A percentile compares a stretch with the other conserved stretches of the same genome.
phyloP scores from a whole-genome alignment of 2,113 vertebrate species.

The Antechinus stuartii region DNA sequence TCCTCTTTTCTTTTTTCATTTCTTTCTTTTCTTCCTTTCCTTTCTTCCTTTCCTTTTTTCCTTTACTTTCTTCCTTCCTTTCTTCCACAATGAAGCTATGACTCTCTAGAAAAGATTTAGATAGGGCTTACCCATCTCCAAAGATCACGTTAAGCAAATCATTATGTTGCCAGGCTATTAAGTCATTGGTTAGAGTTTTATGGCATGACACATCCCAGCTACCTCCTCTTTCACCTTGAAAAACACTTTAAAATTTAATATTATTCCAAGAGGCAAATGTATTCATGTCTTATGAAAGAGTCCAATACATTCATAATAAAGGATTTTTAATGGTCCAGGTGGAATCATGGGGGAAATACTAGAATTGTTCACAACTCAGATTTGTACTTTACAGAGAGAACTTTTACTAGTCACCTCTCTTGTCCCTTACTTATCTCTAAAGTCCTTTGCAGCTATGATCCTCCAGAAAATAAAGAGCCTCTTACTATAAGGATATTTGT shows the following conservation, averaged over 20 bases:
- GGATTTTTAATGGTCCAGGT: conserved; percentile 1
- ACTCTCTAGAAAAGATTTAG: not conserved
- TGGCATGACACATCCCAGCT: not conserved
- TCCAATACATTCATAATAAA: conserved; percentile 24
- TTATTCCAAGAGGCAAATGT: not conserved
- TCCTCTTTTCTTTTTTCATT: not conserved
- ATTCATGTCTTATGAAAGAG: conserved; percentile 43
- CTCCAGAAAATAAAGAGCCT: not conserved
- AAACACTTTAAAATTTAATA: not conserved
- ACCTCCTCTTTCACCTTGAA: not conserved
- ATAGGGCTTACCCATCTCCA: not conserved
- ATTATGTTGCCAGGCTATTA: not conserved
- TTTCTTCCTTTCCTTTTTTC: not conserved
- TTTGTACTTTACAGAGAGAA: not conserved
- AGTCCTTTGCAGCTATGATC: not conserved
- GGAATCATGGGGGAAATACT: conserved; percentile 32
- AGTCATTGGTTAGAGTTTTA: not conserved
- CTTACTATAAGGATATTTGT: not conserved
- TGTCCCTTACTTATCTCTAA: not conserved
- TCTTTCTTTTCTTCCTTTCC: not conserved
- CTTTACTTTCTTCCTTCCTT: conserved; percentile 22
- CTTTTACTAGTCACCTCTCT: not conserved
- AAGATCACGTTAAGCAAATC: too few species aligned
- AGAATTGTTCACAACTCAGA: not conserved
- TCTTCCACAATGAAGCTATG: not conserved